phyloP scores from a whole-genome alignment of 2,888 invertebrate genomes.

The Rhagium mordax region DNA sequence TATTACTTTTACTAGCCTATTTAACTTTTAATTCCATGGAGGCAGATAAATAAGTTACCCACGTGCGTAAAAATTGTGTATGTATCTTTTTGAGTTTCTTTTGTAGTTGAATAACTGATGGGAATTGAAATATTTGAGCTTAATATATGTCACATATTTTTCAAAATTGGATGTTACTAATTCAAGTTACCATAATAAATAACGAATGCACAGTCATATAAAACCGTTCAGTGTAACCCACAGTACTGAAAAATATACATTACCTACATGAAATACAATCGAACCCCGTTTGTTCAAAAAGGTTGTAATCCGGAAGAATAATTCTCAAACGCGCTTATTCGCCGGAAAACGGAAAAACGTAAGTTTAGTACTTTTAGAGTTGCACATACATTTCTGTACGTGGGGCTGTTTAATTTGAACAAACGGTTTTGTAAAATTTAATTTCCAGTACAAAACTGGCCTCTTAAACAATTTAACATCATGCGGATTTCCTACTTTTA shows the following conservation, averaged over 20 bases:
- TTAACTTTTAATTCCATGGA: conserved; percentile 13
- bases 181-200: too few species aligned
- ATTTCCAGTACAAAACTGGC: neutral
- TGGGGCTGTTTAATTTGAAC: neutral
- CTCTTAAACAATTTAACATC: neutral
- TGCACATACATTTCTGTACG: neutral
- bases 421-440: neutral
- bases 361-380: neutral
- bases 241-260: too few species aligned
- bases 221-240: too few species aligned
- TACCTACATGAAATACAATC: too few species aligned
- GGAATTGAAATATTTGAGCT: too few species aligned
- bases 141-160: too few species aligned
- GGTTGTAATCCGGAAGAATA: too few species aligned
- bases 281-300: too few species aligned
- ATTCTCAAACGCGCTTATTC: neutral
- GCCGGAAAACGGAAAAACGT: neutral
- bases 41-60: conserved; percentile 9
- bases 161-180: too few species aligned
- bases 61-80: neutral
- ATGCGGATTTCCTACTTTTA: neutral
- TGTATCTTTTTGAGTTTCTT: too few species aligned
- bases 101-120: too few species aligned
- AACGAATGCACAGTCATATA: too few species aligned
- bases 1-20: conserved; percentile 7